Base-by-base conservation (phyloP, 2,113 vertebrate species). In the Mola mola region DNA sequence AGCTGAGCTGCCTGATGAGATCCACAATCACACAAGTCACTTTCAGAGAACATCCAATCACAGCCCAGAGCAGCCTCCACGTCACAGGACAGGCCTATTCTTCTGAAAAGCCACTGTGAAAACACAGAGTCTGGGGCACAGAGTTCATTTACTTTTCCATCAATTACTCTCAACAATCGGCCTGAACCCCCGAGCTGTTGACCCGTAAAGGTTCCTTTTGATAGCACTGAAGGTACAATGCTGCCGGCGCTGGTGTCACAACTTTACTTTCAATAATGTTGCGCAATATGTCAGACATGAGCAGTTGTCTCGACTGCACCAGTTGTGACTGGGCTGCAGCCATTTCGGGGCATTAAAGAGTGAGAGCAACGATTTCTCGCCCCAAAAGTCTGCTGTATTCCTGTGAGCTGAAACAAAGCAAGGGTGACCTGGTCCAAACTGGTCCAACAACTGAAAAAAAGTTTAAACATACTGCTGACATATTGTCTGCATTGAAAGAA, bases 171-270 rank as follows among this genome's bases (percentile, higher is more conserved):
- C 24, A 65, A 84, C 80, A 81, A 84, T 79, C 66, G 55, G 20
- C 74, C 70, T 53, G 49, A 82, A 84, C 78, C 72, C 75, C 43
- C 28, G 37, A 60, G 59, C 47, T 71, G 22, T 71, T 83, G 78
- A 87, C 78, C 78, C 65, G 40, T 76, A 57, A 78, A 72, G 63
- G 44, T 67, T 82, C 52, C 19, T 71, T 82, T 78, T 86, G 37
- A 74, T 75, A 78, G 80, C 50, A 84, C 83, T 81, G 78, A 66
- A 75, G 42, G 46, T 61, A 86, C 81, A 87, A 85, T 80, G 56
- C 52, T 49, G 78, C 59, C 55, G 36, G 73, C 8, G n/a, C 55
- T 53, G 26, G 51, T 66, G 78, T 76, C 57, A 76, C 65, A 81
- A 80, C 61, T 79, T 72, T 24, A 79, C 66, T 62, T 69, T 79